Evolutionary conservation across 2,888 invertebrate genomes (phyloP), one percentile per base, ranked within the genome.

Genomic region (Diloba caeruleocephala): DNA sequence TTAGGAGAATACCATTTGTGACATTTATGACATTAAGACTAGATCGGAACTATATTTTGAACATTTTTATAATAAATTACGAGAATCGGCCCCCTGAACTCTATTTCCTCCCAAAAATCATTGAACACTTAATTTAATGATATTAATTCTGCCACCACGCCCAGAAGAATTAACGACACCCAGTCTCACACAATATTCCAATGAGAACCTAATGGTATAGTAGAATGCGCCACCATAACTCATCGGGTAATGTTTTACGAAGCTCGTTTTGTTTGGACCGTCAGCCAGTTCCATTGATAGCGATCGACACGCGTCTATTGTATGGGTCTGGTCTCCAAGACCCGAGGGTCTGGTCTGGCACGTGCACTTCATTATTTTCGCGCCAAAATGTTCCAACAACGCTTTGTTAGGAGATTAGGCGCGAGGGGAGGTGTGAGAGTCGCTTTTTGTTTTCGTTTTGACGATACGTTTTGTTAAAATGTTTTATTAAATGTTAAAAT

Each of bases 321-420:
- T 81, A 64, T 57, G 10, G 10, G 34, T 43, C 60, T 59, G 67
- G 68, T 62, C 72, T 71, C 71, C 62, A 56, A 65, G 71, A 68
- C 71, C 74, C 74, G 65, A 69, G 64, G 76, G 64, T 45, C 63
- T 49, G 37, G 14, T 5, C 25, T 39, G 51, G 74, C 93, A 90
- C 93, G 93, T 92, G 93, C 80, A 68, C 83, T 92, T 92, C 93
- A 92, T 93, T 93, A 92, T 92, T 90, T 90, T 90, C 87, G 92
- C 90, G 92, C 90, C 91, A 83, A 92, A 92, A 93, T 92, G 89
- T 90, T 87, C 90, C 90, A 86, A 87, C 87, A 87, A 76, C 86
- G 90, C 91, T 91, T 92, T 92, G 92, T 92, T 88, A 84, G 76
- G 87, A 90, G 92, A 93, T 92, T 92, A 92, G 90, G 90, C 89